Conservation (phyloP, 2,888 invertebrate species). For the Monochamus alternatus region DNA sequence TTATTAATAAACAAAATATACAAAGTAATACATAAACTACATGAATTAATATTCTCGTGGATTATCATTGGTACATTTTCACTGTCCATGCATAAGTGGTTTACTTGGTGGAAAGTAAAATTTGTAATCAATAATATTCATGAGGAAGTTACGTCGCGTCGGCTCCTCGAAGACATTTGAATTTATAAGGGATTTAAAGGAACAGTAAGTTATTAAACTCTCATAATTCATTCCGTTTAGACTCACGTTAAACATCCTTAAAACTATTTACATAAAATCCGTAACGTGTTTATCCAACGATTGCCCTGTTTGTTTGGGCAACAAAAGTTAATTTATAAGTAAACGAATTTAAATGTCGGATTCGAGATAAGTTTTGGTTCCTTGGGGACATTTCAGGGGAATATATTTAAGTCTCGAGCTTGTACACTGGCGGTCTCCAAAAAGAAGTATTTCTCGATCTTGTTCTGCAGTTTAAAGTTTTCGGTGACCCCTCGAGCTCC, state of each 20-base stretch:
- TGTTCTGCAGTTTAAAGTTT: conserved; percentile 49
- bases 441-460: conserved; percentile 45
- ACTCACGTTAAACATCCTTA: neutral
- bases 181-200: neutral
- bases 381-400: conserved; percentile 52
- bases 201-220: neutral
- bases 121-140: neutral
- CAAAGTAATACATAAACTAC: no score
- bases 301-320: conserved; percentile 36
- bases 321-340: conserved; percentile 56
- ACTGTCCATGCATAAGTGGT: neutral
- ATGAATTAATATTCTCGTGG: no score
- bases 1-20: no score
- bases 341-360: conserved; percentile 57
- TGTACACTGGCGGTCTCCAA: conserved; percentile 25
- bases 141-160: neutral
- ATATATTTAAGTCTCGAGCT: conserved; percentile 54
- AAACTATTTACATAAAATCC: conserved; percentile 28
- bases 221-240: conserved; percentile 3
- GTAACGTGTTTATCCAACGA: conserved; percentile 23
- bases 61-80: no score
- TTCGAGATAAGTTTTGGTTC: conserved; percentile 55
- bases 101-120: neutral
- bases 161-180: neutral
- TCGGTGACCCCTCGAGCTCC: conserved; percentile 37